phyloP scores from a whole-genome alignment of 2,888 invertebrate species.

The Emmelina monodactyla region DNA sequence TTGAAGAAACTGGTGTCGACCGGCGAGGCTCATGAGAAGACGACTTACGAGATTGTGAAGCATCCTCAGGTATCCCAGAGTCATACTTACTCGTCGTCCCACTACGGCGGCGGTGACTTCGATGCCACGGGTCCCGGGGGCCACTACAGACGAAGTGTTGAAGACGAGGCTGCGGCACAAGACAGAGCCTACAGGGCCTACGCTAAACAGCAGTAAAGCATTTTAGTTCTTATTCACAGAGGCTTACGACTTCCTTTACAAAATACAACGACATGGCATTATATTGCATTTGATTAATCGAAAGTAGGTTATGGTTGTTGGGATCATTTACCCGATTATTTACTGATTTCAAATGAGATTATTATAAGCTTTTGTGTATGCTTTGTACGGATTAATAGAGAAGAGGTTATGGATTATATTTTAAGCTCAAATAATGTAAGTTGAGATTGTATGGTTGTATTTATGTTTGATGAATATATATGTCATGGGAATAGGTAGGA shows the following conservation, averaged over 20 bases:
- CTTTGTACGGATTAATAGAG: neutral
- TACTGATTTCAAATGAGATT: neutral
- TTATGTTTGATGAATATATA: neutral
- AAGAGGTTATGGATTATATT: neutral
- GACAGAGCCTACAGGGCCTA: constrained; percentile 70
- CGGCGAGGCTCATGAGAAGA: constrained; percentile 76
- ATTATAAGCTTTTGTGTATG: neutral
- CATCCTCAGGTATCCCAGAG: constrained; percentile 83
- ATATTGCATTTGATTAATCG: constrained; percentile 11
- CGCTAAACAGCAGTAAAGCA: constrained; percentile 38
- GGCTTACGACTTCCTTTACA: constrained; percentile 45
- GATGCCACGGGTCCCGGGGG: constrained; percentile 67
- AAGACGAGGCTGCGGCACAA: constrained; percentile 68
- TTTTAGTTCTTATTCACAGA: constrained; percentile 14
- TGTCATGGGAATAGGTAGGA: too few relatives aligned
- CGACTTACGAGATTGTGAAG: constrained; percentile 85
- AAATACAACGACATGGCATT: constrained; percentile 37
- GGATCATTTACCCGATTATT: neutral
- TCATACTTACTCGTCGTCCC: constrained; percentile 76
- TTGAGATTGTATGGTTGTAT: neutral
- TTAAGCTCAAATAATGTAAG: neutral
- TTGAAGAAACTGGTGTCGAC: constrained; percentile 78
- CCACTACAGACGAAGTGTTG: constrained; percentile 66
- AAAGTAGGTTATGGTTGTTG: neutral
- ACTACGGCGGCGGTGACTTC: constrained; percentile 70